phyloP scores from a whole-genome alignment of 2,888 invertebrate genomes.

The Leptarthrus brevirostris region DNA sequence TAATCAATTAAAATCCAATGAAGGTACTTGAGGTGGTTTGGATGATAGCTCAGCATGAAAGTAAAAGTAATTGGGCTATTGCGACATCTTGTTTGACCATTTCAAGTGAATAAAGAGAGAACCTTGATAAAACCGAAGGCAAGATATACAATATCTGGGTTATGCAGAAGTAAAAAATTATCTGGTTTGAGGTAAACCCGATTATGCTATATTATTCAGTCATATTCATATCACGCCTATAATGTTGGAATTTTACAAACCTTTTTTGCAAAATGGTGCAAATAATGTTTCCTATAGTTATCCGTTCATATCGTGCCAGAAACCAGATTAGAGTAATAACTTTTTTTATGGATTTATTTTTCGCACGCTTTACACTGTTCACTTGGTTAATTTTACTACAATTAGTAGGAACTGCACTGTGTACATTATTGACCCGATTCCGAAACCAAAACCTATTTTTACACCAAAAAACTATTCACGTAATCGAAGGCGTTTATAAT shows the following conservation, averaged over 20 bases:
- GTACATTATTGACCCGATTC: neutral
- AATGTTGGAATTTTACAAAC: too few species aligned
- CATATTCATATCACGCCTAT: too few species aligned
- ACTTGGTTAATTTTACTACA: too few species aligned
- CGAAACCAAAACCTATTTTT: neutral
- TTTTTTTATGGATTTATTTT: too few species aligned
- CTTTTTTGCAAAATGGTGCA: too few species aligned
- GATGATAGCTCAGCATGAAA: neutral
- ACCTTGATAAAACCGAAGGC: neutral
- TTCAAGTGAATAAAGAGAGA: neutral
- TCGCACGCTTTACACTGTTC: too few species aligned
- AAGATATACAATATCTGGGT: neutral
- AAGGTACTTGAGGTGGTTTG: neutral
- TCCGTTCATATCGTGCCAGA: too few species aligned
- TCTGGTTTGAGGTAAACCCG: neutral
- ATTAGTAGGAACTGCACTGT: neutral
- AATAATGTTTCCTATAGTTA: too few species aligned
- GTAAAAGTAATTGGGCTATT: neutral
- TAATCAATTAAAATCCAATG: too few species aligned
- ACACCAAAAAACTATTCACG: neutral
- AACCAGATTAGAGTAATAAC: too few species aligned
- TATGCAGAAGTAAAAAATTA: neutral
- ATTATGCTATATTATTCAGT: neutral
- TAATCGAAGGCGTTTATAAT: neutral
- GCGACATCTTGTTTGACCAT: neutral